A percentile compares a stretch with the other conserved stretches of the same genome.
Conservation (phyloP, 2,888 invertebrate genomes). For the Pherbina coryleti region DNA sequence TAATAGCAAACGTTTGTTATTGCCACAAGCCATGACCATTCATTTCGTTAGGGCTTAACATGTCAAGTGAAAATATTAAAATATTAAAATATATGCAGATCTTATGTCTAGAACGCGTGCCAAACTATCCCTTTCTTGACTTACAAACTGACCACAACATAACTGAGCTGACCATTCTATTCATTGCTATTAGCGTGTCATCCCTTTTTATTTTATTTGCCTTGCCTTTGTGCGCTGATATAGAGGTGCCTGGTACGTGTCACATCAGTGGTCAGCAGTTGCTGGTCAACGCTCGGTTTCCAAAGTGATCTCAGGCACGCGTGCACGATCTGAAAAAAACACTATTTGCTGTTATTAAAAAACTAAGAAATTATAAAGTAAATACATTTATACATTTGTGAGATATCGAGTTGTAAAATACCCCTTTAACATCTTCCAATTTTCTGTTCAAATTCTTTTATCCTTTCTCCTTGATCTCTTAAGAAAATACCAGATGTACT, state of each 20-base stretch:
- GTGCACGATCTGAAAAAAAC: neutral
- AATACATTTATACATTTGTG: neutral
- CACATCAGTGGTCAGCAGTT: slow-evolving; percentile 48
- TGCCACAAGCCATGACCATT: neutral
- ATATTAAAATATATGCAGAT: neutral
- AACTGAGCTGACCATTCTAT: slow-evolving; percentile 25
- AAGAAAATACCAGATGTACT: slow-evolving; percentile 32
- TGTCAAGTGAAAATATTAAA: neutral
- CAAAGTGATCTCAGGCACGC: neutral
- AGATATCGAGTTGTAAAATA: neutral
- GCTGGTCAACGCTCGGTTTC: slow-evolving; percentile 49
- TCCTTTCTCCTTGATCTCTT: slow-evolving; percentile 28
- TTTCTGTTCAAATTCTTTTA: neutral
- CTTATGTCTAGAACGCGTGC: slow-evolving; percentile 35
- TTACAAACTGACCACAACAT: slow-evolving; percentile 43
- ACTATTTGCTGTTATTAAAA: neutral
- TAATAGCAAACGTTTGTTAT: too few species aligned
- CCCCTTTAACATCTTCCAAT: too few species aligned
- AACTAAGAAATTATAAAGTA: neutral
- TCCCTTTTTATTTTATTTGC: slow-evolving; percentile 33
- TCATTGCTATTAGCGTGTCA: slow-evolving; percentile 37
- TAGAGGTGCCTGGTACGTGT: slow-evolving; percentile 51
- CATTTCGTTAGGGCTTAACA: neutral
- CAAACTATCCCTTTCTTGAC: slow-evolving; percentile 50
- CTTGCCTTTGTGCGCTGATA: slow-evolving; percentile 3